Evolutionary conservation across 2,797 vertebrate genomes (phyloP).

Genomic region (Erethizon dorsatum): DNA sequence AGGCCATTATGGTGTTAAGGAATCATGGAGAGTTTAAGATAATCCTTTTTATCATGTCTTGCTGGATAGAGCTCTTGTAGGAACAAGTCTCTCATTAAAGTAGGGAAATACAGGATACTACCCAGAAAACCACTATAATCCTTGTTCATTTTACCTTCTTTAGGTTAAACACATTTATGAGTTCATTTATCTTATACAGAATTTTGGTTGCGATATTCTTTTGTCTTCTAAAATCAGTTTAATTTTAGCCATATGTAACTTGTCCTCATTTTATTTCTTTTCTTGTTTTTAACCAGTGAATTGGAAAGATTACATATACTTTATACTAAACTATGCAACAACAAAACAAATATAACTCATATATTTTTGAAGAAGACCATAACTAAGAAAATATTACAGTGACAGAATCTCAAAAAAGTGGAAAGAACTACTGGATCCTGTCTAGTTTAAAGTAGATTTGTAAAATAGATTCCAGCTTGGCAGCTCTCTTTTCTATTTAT

Average conservation of each 20-base stretch:
- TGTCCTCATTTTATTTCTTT: neutral
- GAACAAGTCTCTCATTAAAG: neutral
- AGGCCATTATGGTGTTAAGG: slow-evolving; percentile 29
- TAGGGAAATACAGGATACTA: neutral
- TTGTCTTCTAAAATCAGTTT: neutral
- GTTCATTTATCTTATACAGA: neutral
- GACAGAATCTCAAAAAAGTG: neutral
- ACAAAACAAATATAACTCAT: neutral
- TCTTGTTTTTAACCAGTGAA: neutral
- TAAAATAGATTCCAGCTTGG: neutral
- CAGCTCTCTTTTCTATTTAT: neutral
- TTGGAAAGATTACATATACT: neutral
- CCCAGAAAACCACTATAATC: neutral
- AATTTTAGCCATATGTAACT: neutral
- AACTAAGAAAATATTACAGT: neutral
- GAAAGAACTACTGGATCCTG: neutral
- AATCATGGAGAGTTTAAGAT: neutral
- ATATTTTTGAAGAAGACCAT: neutral
- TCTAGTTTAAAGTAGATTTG: neutral
- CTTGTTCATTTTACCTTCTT: neutral
- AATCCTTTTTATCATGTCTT: neutral
- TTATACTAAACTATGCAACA: neutral
- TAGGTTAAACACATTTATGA: neutral
- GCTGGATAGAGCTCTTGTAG: neutral
- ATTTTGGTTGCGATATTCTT: neutral